These are phyloP conservation scores for Ptychobarbus kaznakovi DNA, from an alignment of 2,797 vertebrate genomes.

Conservation along the genomic window DNA sequence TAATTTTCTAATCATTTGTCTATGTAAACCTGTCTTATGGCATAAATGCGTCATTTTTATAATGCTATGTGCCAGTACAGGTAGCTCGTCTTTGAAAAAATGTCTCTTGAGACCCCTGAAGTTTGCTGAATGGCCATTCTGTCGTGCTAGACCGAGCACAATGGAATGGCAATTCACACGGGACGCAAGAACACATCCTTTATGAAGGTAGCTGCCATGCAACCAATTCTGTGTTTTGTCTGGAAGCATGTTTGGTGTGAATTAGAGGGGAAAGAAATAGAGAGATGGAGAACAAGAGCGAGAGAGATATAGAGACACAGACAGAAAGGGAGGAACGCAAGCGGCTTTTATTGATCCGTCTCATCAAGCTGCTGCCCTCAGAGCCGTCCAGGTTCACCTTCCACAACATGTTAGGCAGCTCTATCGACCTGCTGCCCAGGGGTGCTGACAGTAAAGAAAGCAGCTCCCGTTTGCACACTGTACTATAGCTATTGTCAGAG, in stretches of 20 bases:
- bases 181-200: neutral
- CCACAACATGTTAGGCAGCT: conserved; percentile 66
- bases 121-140: conserved; percentile 4
- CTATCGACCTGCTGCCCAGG: conserved; percentile 65
- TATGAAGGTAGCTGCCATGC: conserved; percentile 17
- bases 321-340: conserved; percentile 1
- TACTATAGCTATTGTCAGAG: conserved; percentile 36
- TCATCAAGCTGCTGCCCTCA: conserved; percentile 69
- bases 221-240: conserved; percentile 3
- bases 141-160: conserved; percentile 11
- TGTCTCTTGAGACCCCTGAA: conserved; percentile 5
- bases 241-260: conserved; percentile 14
- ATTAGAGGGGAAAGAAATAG: conserved; percentile 11
- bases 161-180: conserved; percentile 11
- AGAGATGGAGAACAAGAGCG: neutral
- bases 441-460: conserved; percentile 49
- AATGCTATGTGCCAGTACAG: neutral
- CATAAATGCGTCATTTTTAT: neutral
- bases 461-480: conserved; percentile 31
- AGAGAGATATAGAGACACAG: neutral
- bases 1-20: neutral
- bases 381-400: conserved; percentile 62
- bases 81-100: neutral
- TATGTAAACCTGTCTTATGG: neutral
- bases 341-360: conserved; percentile 70